These are phyloP conservation scores for Notothenia coriiceps DNA, from an alignment of 2,113 vertebrate genomes.

Conservation along the genomic window DNA sequence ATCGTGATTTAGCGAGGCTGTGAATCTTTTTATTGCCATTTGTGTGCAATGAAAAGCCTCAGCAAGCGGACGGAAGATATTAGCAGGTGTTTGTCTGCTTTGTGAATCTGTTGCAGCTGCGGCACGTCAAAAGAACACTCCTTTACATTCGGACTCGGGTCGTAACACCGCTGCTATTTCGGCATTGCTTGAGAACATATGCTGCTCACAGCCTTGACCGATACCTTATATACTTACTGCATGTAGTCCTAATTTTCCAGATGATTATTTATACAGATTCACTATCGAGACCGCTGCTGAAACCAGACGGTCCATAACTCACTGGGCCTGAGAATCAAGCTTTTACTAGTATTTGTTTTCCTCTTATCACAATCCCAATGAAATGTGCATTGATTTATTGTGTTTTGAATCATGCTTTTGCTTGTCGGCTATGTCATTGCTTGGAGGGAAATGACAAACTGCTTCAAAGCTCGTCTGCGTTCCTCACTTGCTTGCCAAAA, in stretches of 20 bases:
- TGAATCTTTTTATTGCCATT: constrained; percentile 76
- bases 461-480: constrained; percentile 49
- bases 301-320: constrained; percentile 67
- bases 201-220: constrained; percentile 66
- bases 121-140: constrained; percentile 47
- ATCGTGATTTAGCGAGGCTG: constrained; percentile 52
- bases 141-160: constrained; percentile 53
- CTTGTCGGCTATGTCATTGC: constrained; percentile 38
- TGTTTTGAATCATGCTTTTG: constrained; percentile 50
- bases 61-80: constrained; percentile 55
- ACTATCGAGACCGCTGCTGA: constrained; percentile 33
- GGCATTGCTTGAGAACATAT: constrained; percentile 66
- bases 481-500: constrained; percentile 31
- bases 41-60: constrained; percentile 56
- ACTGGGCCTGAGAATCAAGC: constrained; percentile 43
- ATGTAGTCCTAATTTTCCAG: constrained; percentile 64
- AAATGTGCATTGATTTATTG: constrained; percentile 57
- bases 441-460: constrained; percentile 40
- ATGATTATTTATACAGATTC: constrained; percentile 78
- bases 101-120: constrained; percentile 75
- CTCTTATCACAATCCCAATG: constrained; percentile 60
- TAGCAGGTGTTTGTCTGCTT: constrained; percentile 82
- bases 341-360: neutral
- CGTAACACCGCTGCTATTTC: constrained; percentile 57
- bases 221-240: constrained; percentile 50